These are phyloP conservation scores for Aurelia aurita DNA, from an alignment of 30 jellyfish, hydroid and myxozoan species.

Conservation along the genomic window DNA sequence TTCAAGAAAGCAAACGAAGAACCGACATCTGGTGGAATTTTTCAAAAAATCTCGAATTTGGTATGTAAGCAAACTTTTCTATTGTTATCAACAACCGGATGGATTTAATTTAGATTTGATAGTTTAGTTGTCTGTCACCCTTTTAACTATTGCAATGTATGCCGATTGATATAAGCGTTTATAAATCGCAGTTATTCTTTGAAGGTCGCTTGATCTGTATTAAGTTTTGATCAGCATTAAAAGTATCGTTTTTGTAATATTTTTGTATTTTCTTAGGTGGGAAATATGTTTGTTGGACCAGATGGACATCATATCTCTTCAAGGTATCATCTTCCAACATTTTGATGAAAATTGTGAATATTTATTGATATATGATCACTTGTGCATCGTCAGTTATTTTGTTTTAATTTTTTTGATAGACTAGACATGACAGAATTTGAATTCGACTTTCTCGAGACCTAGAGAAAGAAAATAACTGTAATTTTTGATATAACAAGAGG, in stretches of 20 bases:
- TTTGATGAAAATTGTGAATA: background rate
- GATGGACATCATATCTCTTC: slow-evolving; percentile 56
- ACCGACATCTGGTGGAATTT: slow-evolving; percentile 78
- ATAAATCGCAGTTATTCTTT: too few species aligned
- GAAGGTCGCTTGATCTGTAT: too few species aligned
- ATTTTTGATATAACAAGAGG: too few species aligned
- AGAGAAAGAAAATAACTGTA: background rate
- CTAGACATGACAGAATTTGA: background rate
- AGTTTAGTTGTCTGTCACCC: too few species aligned
- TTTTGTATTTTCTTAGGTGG: slow-evolving; percentile 69
- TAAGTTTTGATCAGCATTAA: background rate
- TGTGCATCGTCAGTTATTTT: background rate
- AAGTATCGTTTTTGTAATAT: background rate
- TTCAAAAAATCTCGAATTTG: slow-evolving; percentile 71
- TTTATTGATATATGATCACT: background rate
- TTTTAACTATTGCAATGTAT: too few species aligned
- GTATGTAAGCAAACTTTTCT: slow-evolving; percentile 3
- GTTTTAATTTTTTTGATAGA: background rate
- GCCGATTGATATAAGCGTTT: too few species aligned
- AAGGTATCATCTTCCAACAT: slow-evolving; percentile 17
- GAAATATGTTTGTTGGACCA: slow-evolving; percentile 88
- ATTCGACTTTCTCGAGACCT: background rate
- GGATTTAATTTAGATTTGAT: too few species aligned
- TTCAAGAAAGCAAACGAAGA: slow-evolving; percentile 73
- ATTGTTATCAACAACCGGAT: too few species aligned